phyloP scores from a whole-genome alignment of 2,888 invertebrate genomes.

The Lamellibrachia columna region DNA sequence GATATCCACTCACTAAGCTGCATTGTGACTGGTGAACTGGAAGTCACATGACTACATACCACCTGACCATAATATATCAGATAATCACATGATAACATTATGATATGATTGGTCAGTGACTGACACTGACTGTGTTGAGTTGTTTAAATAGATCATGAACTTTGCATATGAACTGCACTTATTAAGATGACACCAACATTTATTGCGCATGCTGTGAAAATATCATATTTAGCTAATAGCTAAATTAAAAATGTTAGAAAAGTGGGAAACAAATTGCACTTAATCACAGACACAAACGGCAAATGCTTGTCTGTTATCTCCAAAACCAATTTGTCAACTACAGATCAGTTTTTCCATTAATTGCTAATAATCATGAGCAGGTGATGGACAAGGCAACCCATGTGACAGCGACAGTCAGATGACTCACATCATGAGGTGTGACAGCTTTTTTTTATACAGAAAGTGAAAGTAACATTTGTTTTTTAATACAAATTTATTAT shows the following conservation, averaged over 20 bases:
- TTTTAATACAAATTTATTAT: neutral
- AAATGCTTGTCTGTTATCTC: neutral
- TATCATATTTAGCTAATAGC: neutral
- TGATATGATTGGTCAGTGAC: neutral
- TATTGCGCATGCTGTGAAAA: neutral
- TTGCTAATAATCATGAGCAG: neutral
- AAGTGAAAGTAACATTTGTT: slow-evolving; percentile 1
- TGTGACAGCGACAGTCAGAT: neutral
- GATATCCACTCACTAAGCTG: neutral
- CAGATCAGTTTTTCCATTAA: too few relatives aligned
- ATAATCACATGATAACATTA: neutral
- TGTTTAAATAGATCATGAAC: neutral
- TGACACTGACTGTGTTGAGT: neutral
- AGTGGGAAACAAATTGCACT: neutral
- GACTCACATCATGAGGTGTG: too few relatives aligned
- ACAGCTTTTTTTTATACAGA: slow-evolving; percentile 2
- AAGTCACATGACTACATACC: neutral
- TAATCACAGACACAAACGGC: neutral
- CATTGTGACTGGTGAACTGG: neutral
- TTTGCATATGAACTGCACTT: neutral
- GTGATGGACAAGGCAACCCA: neutral
- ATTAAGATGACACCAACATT: neutral
- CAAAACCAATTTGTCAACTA: neutral
- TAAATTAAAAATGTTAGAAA: neutral
- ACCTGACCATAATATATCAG: neutral